Evolutionary conservation across 2,797 vertebrate species (phyloP), one percentile per base, ranked within the genome.

Genomic region (Leptatherina wallacei): DNA sequence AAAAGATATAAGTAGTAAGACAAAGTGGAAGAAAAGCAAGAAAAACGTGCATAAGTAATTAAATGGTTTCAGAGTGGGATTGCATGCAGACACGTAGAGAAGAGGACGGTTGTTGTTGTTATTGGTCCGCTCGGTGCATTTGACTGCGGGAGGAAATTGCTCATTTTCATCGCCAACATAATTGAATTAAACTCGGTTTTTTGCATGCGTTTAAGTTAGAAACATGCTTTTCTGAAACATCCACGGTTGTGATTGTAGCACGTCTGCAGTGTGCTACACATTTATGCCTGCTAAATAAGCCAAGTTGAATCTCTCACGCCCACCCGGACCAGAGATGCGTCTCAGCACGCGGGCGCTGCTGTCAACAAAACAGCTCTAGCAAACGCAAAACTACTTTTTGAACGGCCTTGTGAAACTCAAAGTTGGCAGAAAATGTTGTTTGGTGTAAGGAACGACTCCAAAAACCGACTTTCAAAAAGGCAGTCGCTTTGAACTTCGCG

Each of bases 301-400:
- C 81, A 86, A 92, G 83, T 92, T 93, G 75, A 18, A 27, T 33
- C 55, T 90, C 88, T 93, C 93, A 94, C 93, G 92, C 93, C 92
- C 93, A 93, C 93, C 90, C 85, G 74, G 72, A 84, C 32, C 36
- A 27, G 74, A 80, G 89, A 82, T 81, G 89, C 81, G 86, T 60
- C 82, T 81, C 75, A 82, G 74, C 91, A 93, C 91, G 91, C 88
- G 83, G 89, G n/a, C 71, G 81, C 87, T 4, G 74, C 77, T 91
- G 90, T 92, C 91, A 92, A 92, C 91, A 92, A 89, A 89, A 87
- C 88, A 77, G 69, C 82, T 24, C 24, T 61, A 10, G 47, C 66
- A 24, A 71, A 75, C 73, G 20, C 68, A 52, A 52, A 72, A 82
- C 65, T 81, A 10, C 16, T 12, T 18, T 0, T 1, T 27, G 24